Evolutionary conservation across 2,113 vertebrate genomes (phyloP), one percentile per base, ranked within the genome.

Genomic region (Menidia beryllina): DNA sequence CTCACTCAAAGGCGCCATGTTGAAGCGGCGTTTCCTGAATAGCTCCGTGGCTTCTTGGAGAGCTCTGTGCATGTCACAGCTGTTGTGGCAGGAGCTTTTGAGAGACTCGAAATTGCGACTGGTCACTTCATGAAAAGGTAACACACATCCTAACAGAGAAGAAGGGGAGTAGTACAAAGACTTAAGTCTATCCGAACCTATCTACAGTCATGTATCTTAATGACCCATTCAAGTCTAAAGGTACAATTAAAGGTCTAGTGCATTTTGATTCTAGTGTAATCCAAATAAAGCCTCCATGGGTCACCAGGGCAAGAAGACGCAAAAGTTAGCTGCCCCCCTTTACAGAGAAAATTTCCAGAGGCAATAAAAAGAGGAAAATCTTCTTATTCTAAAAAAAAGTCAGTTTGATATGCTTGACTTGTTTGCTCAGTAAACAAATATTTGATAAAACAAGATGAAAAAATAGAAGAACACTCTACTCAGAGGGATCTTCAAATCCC

Each of bases 51-150:
- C 87, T 43, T 81, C 70, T 68, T 80, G 69, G 9, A 91, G 85
- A 14, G 69, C 77, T 52, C 27, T 74, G 72, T 92, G 91, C 79
- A 89, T 83, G 70, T 91, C 88, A 63, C 91, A 92, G 76, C 62
- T 85, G 76, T 86, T 73, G 47, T 5, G 51, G 61, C 77, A 85
- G 36, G 83, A 70, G 27, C 67, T 79, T 50, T 86, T 85, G 30
- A 90, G 59, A 13, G 64, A 75, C 0, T 65, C 59, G 75, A 88
- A 91, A 24, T 55, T 89, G 36, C 68, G 86, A 72, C 91, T 92
- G 69, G 63, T 90, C 64, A 91, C 82, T 45, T 82, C 67, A 17
- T 76, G 81, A 61, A 91, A 92, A 24, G 77, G 27, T 59, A 92
- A 36, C 58, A 89, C 76, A 48, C 91, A 92, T 57, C 83, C 90